A percentile compares a stretch with the other conserved stretches of the same genome.
phyloP scores from a whole-genome alignment of 2,888 invertebrate genomes.

The Cancer borealis region DNA sequence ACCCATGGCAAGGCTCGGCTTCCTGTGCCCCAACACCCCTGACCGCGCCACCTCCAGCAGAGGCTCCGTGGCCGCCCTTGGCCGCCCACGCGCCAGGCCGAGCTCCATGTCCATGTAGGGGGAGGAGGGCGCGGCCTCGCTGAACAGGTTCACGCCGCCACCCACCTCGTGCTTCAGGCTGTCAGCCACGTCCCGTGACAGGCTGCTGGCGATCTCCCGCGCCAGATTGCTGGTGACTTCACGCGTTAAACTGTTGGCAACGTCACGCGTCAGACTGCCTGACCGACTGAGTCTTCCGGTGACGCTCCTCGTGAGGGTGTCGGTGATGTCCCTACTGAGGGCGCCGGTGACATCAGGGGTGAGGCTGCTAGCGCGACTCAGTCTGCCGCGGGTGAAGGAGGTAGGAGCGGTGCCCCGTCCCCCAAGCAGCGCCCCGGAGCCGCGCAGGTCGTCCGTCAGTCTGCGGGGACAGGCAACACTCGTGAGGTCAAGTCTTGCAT shows the following conservation, averaged over 20 bases:
- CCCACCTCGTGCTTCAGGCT: slow-evolving; percentile 39
- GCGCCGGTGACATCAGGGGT: slow-evolving; percentile 44
- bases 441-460: slow-evolving; percentile 37
- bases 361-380: slow-evolving; percentile 55
- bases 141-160: slow-evolving; percentile 42
- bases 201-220: slow-evolving; percentile 44
- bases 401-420: not conserved
- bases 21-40: slow-evolving; percentile 46
- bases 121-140: not conserved
- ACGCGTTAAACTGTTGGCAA: slow-evolving; percentile 37
- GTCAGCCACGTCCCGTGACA: slow-evolving; percentile 44
- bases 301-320: slow-evolving; percentile 16
- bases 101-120: slow-evolving; percentile 50
- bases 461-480: slow-evolving; percentile 14
- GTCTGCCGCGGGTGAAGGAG: not conserved
- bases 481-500: slow-evolving; percentile 18
- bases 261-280: slow-evolving; percentile 44
- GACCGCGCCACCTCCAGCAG: slow-evolving; percentile 55
- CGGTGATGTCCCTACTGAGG: slow-evolving; percentile 38
- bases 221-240: slow-evolving; percentile 46
- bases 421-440: not conserved
- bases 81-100: slow-evolving; percentile 28
- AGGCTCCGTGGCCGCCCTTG: slow-evolving; percentile 61
- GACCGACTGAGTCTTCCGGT: slow-evolving; percentile 48
- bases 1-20: slow-evolving; percentile 46